Evolutionary conservation across 2,888 invertebrate genomes (phyloP).

Genomic region (Leptopilina syphax): DNA sequence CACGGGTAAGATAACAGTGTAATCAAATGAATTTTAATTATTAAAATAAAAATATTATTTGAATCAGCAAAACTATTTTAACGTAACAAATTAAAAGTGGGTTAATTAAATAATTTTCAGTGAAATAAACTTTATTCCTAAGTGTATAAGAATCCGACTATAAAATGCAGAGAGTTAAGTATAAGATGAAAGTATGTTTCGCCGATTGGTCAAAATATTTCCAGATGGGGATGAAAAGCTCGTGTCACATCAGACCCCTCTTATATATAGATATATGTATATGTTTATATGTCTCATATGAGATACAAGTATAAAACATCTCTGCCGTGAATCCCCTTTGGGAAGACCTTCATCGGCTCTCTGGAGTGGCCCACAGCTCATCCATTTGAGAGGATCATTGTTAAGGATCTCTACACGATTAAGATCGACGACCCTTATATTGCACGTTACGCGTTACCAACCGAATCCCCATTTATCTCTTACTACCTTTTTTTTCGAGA

Average conservation of each 20-base stretch:
- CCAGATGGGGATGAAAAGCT: conserved; percentile 54
- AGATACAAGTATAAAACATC: conserved; percentile 52
- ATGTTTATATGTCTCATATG: conserved; percentile 20
- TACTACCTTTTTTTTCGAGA: conserved; percentile 24
- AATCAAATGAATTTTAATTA: no score
- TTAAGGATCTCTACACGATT: conserved; percentile 67
- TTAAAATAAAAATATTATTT: no score
- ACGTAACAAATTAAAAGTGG: no score
- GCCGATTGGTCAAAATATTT: conserved; percentile 52
- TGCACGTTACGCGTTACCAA: conserved; percentile 53
- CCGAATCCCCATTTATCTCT: conserved; percentile 55
- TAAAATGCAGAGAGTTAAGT: not conserved
- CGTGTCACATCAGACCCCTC: conserved; percentile 51
- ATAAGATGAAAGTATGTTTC: conserved; percentile 43
- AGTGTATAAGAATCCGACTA: no score
- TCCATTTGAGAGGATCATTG: conserved; percentile 73
- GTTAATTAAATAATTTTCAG: no score
- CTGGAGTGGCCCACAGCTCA: conserved; percentile 66
- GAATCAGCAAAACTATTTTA: no score
- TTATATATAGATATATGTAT: not conserved
- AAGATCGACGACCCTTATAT: conserved; percentile 67
- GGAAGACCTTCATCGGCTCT: conserved; percentile 54
- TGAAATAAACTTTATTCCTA: no score
- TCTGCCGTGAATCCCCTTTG: conserved; percentile 61
- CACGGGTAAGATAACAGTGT: no score